These are phyloP conservation scores for Riptortus pedestris DNA, from an alignment of 1,140 invertebrate genomes.

Conservation along the genomic window DNA sequence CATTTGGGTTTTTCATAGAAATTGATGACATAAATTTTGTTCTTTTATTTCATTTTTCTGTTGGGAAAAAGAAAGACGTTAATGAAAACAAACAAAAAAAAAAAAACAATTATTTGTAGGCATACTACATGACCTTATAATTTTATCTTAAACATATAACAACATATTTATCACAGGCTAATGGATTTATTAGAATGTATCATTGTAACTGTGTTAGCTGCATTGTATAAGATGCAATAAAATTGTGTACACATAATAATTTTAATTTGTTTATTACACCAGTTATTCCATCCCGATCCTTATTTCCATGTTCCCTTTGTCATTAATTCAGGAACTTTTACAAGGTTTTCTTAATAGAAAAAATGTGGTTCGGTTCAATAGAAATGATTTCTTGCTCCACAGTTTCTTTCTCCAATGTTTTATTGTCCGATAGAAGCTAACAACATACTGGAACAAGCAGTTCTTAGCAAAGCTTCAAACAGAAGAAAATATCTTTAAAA, in stretches of 20 bases:
- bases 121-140: slow-evolving; percentile 18
- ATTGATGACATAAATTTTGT: not conserved
- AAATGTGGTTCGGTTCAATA: too few relatives aligned
- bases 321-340: too few relatives aligned
- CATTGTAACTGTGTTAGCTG: slow-evolving; percentile 31
- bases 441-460: too few relatives aligned
- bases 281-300: too few relatives aligned
- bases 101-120: slow-evolving; percentile 26
- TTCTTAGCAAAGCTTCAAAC: too few relatives aligned
- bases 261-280: slow-evolving; percentile 1
- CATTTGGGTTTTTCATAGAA: not conserved
- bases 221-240: slow-evolving; percentile 32
- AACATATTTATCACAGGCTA: slow-evolving; percentile 30
- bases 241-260: slow-evolving; percentile 29
- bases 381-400: too few relatives aligned
- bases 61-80: not conserved
- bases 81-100: slow-evolving; percentile 1
- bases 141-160: slow-evolving; percentile 21
- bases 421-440: too few relatives aligned
- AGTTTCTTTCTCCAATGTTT: too few relatives aligned
- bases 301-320: too few relatives aligned
- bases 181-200: slow-evolving; percentile 31
- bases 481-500: too few relatives aligned
- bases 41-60: not conserved
- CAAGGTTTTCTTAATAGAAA: too few relatives aligned